Evolutionary conservation across 2,888 invertebrate genomes (phyloP).

Genomic region (Drosophila borborema): DNA sequence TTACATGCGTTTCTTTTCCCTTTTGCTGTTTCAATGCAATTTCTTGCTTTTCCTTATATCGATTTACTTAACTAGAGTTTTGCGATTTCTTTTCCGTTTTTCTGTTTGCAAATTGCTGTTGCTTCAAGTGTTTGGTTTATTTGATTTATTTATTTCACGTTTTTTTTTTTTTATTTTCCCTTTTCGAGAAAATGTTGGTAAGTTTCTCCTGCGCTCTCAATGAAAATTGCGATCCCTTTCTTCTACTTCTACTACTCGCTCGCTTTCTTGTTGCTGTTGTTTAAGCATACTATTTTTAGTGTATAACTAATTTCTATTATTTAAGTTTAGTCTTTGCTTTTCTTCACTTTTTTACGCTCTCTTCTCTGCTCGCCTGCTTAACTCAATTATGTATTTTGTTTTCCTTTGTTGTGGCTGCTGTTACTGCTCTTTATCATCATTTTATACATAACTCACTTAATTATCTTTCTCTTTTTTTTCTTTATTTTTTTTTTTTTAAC

Average conservation of each 20-base stretch:
- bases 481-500: conserved; percentile 31
- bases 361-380: conserved; percentile 7
- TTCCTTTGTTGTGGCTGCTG: conserved; percentile 18
- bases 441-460: conserved; percentile 56
- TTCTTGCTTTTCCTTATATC: conserved; percentile 22
- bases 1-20: conserved; percentile 28
- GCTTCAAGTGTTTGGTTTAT: conserved; percentile 27
- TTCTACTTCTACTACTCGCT: conserved; percentile 12
- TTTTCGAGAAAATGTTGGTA: conserved; percentile 18
- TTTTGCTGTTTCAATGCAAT: conserved; percentile 27
- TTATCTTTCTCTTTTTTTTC: conserved; percentile 30
- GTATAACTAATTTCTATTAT: conserved; percentile 74
- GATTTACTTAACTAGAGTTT: conserved; percentile 43
- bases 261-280: conserved; percentile 35
- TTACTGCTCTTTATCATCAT: conserved; percentile 7
- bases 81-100: conserved; percentile 8
- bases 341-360: conserved; percentile 65
- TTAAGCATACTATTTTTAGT: conserved; percentile 60
- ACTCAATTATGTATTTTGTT: conserved; percentile 45
- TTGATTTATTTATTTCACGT: background rate
- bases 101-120: conserved; percentile 22
- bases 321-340: conserved; percentile 77
- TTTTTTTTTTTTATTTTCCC: conserved; percentile 5
- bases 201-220: conserved; percentile 25
- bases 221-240: conserved; percentile 20